These are phyloP conservation scores for Eptesicus fuscus DNA, from an alignment of 2,113 vertebrate species.

Conservation along the genomic window DNA sequence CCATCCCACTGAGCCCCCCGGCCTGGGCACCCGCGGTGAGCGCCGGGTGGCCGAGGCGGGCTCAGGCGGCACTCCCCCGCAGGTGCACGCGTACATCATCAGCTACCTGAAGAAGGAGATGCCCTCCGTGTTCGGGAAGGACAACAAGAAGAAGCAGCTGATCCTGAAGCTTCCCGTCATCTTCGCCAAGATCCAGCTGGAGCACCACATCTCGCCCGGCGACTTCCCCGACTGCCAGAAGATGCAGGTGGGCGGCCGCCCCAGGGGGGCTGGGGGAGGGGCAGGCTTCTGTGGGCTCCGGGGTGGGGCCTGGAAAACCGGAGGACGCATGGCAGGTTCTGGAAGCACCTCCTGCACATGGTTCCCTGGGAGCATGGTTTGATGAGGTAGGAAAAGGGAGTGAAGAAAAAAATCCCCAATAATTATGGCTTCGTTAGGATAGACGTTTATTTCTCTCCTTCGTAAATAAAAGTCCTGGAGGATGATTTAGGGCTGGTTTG, in stretches of 20 bases:
- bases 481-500: background rate
- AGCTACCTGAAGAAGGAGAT: constrained; percentile 94
- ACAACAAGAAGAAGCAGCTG: constrained; percentile 93
- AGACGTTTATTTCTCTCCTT: background rate
- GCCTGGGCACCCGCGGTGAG: background rate
- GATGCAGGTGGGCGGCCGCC: constrained; percentile 88
- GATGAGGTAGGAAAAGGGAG: background rate
- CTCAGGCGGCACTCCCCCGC: background rate
- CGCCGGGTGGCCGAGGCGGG: rapidly evolving
- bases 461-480: background rate
- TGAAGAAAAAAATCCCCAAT: background rate
- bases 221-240: constrained; percentile 93
- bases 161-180: constrained; percentile 91
- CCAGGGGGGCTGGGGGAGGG: rapidly evolving
- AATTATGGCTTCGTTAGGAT: background rate
- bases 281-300: background rate
- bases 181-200: constrained; percentile 92
- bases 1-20: background rate
- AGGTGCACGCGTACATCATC: constrained; percentile 95
- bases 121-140: constrained; percentile 93
- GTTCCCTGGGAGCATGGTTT: background rate
- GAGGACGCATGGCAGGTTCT: background rate
- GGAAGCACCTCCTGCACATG: background rate
- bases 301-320: background rate
- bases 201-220: constrained; percentile 92